These are phyloP conservation scores for Trinorchestia longiramus DNA, from an alignment of 1,140 invertebrate species.

Conservation along the genomic window DNA sequence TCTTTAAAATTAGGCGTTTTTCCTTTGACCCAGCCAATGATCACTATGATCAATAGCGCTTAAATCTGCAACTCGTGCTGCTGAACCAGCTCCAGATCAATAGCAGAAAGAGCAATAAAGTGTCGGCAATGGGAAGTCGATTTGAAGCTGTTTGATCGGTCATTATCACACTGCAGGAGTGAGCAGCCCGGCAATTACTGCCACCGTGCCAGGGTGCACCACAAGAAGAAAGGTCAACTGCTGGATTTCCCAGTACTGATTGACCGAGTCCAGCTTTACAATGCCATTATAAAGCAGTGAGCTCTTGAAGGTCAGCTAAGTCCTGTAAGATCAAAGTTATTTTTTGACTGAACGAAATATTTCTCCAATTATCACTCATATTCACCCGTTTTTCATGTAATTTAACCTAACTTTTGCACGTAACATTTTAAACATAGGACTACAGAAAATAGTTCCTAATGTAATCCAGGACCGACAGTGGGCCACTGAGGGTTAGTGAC, in stretches of 20 bases:
- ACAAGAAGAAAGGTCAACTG: constrained; percentile 4
- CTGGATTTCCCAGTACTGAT: neutral
- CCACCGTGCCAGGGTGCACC: neutral
- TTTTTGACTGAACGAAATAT: too few species aligned
- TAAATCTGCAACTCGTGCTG: neutral
- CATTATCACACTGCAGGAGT: constrained; percentile 35
- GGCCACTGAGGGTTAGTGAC: too few species aligned
- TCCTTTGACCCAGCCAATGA: neutral
- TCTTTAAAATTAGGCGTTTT: neutral
- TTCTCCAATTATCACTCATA: too few species aligned
- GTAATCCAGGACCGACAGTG: too few species aligned
- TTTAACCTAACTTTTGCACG: too few species aligned
- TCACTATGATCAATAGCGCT: neutral
- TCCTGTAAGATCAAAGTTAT: too few species aligned
- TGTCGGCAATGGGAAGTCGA: constrained; percentile 47
- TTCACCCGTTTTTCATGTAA: too few species aligned
- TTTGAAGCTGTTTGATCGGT: constrained; percentile 47
- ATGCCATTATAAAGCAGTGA: neutral
- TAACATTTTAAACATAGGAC: too few species aligned
- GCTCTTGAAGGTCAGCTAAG: neutral
- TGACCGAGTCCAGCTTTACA: neutral
- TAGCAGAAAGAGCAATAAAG: constrained; percentile 32
- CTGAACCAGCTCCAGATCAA: neutral
- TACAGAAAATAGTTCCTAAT: too few species aligned
- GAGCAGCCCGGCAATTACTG: constrained; percentile 1